Conservation (phyloP, 2,888 invertebrate species). For the Syrista parreyssii region DNA sequence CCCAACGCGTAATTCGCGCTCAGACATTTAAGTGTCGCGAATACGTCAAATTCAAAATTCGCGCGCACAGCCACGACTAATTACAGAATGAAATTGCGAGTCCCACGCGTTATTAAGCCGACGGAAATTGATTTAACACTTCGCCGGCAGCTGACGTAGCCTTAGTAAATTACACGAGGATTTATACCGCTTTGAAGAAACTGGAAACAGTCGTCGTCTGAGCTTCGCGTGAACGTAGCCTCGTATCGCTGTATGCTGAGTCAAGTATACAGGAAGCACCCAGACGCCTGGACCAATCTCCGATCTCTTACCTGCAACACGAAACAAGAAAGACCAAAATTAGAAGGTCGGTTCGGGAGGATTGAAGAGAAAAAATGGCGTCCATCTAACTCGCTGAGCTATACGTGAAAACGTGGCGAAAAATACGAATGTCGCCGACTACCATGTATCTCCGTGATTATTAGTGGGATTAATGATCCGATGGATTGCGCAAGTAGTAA, state of each 20-base stretch:
- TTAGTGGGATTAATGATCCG: conserved; percentile 37
- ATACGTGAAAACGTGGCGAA: conserved; percentile 6
- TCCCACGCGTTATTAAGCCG: conserved; percentile 14
- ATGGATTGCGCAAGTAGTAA: conserved; percentile 35
- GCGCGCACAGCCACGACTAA: conserved; percentile 41
- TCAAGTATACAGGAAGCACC: background rate
- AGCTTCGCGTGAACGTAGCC: background rate
- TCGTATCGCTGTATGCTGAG: background rate
- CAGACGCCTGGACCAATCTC: no score
- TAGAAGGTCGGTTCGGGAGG: background rate
- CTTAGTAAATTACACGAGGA: background rate
- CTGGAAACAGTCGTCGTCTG: background rate
- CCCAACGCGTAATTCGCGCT: background rate
- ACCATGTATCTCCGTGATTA: conserved; percentile 30
- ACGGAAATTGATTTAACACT: conserved; percentile 60
- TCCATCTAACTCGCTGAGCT: background rate
- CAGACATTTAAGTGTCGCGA: background rate
- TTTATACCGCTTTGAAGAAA: background rate
- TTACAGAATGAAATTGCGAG: conserved; percentile 55
- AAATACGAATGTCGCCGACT: background rate
- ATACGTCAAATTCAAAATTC: background rate
- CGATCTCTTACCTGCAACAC: conserved; percentile 43
- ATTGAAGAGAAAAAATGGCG: background rate
- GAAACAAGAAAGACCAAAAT: conserved; percentile 12
- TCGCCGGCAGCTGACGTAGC: conserved; percentile 51